These are phyloP conservation scores for Circaetus cinerascens DNA, from an alignment of 2,113 vertebrate species.

Conservation along the genomic window DNA sequence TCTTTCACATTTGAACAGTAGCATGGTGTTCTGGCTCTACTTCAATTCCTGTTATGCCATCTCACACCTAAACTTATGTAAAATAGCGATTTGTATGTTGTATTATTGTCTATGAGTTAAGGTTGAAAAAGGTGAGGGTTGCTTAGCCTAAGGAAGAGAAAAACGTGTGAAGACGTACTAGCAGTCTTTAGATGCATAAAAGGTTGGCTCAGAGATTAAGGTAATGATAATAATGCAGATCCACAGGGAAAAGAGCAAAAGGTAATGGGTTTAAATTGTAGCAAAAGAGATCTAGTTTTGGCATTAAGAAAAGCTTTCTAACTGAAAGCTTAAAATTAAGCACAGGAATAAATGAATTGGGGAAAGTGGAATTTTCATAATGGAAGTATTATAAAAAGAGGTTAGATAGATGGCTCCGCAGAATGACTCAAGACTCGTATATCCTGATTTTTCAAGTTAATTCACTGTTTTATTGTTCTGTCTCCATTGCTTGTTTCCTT, in stretches of 20 bases:
- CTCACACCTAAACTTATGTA: neutral
- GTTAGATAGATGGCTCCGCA: neutral
- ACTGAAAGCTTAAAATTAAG: neutral
- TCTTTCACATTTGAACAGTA: neutral
- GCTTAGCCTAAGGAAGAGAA: neutral
- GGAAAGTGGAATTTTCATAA: neutral
- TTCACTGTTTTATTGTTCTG: neutral
- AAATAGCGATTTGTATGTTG: fast-evolving
- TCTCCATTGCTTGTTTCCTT: neutral
- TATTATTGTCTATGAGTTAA: neutral
- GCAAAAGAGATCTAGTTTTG: neutral
- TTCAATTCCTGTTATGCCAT: neutral
- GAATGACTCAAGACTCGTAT: neutral
- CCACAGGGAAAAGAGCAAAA: neutral
- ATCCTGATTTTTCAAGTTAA: neutral
- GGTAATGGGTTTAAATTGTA: neutral
- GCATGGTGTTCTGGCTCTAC: neutral
- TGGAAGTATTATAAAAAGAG: neutral
- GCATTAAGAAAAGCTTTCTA: neutral
- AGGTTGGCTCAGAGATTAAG: neutral
- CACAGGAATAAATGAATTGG: neutral
- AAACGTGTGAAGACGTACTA: neutral
- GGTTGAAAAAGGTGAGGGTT: neutral
- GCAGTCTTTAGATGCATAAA: neutral
- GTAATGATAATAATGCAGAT: neutral